These are phyloP conservation scores for Epirrita christyi DNA, from an alignment of 2,888 invertebrate species.

Conservation along the genomic window DNA sequence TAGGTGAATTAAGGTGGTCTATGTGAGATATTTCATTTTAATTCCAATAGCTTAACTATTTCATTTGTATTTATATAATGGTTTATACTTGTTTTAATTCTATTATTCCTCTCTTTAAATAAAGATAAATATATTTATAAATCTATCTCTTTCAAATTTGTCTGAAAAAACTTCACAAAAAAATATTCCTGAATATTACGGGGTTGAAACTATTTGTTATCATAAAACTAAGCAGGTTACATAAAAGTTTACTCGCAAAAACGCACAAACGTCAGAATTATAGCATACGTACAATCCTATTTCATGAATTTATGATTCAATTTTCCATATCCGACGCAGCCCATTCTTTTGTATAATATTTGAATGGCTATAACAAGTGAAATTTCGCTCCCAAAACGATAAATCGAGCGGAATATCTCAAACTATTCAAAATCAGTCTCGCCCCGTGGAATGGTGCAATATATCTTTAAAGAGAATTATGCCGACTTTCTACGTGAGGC, in stretches of 20 bases:
- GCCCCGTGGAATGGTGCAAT: constrained; percentile 52
- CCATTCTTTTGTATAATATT: constrained; percentile 41
- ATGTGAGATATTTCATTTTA: no score
- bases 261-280: constrained; percentile 13
- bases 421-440: constrained; percentile 69
- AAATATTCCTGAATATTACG: constrained; percentile 15
- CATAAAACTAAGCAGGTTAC: constrained; percentile 19
- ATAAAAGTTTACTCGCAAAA: constrained; percentile 26
- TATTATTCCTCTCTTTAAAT: no score
- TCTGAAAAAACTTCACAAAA: constrained; percentile 3
- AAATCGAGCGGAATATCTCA: constrained; percentile 62
- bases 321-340: constrained; percentile 34
- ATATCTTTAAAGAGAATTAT: constrained; percentile 50
- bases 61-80: no score
- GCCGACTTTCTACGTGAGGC: constrained; percentile 48
- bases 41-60: no score
- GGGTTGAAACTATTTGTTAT: constrained; percentile 17
- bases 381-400: constrained; percentile 54
- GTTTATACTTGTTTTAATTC: no score
- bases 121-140: constrained; percentile 11
- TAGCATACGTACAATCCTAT: constrained; percentile 33
- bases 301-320: constrained; percentile 38
- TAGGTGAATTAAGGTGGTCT: no score
- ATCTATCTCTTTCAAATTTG: constrained; percentile 2
- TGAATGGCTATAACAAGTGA: constrained; percentile 42